Evolutionary conservation across 64 coral and sea anemone species (phyloP).

Genomic region (Actinia equina): DNA sequence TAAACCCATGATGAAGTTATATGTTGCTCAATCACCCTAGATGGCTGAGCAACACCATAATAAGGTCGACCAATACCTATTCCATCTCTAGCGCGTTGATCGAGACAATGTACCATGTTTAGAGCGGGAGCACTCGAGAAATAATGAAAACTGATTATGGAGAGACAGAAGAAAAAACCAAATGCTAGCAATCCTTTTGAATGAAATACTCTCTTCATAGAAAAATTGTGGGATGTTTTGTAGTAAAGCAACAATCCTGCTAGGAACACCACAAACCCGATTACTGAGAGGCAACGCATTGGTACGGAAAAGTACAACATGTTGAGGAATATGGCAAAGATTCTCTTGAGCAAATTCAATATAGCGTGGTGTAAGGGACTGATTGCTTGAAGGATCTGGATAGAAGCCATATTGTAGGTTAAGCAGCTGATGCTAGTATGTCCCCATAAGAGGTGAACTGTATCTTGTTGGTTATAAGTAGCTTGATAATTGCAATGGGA

Average conservation of each 20-base stretch:
- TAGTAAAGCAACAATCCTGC: neutral
- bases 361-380: neutral
- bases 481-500: neutral
- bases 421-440: neutral
- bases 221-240: neutral
- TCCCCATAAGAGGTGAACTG: neutral
- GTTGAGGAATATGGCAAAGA: slow-evolving; percentile 17
- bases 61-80: no score
- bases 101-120: no score
- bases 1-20: no score
- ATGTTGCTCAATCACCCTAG: no score
- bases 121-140: no score
- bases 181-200: no score
- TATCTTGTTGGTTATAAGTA: neutral
- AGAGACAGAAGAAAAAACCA: no score
- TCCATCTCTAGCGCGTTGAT: no score
- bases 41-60: no score
- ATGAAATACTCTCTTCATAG: no score
- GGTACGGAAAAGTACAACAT: slow-evolving; percentile 12
- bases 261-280: neutral
- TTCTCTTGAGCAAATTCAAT: slow-evolving; percentile 8
- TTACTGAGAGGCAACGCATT: neutral
- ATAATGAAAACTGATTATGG: no score
- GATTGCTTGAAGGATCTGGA: neutral
- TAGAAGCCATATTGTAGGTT: slow-evolving; percentile 18